Evolutionary conservation across 2,888 invertebrate genomes (phyloP).

Genomic region (Neocrepidodera transversa): DNA sequence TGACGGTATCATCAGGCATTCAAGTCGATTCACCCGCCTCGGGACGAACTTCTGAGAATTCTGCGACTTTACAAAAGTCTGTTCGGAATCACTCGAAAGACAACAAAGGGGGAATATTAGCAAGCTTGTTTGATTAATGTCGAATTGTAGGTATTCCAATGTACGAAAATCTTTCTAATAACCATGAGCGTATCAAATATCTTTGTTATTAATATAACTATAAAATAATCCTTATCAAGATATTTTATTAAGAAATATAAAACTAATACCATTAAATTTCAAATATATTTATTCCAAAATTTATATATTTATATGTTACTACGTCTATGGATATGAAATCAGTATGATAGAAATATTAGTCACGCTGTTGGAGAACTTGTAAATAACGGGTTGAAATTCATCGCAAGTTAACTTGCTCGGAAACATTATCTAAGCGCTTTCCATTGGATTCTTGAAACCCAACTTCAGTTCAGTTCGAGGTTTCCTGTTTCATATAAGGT

Average conservation of each 20-base stretch:
- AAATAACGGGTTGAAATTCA: conserved; percentile 32
- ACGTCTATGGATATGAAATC: conserved; percentile 19
- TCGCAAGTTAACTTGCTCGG: conserved; percentile 31
- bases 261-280: no score
- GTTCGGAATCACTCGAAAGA: conserved; percentile 27
- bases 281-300: neutral
- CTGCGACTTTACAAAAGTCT: conserved; percentile 23
- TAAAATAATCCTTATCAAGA: no score
- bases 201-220: no score
- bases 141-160: conserved; percentile 14
- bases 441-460: conserved; percentile 31
- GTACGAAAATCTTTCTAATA: neutral
- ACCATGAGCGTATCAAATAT: neutral
- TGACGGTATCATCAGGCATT: conserved; percentile 17
- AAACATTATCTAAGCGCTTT: conserved; percentile 35
- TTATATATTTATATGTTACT: neutral
- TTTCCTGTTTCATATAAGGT: conserved; percentile 1
- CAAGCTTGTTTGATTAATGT: conserved; percentile 30
- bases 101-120: conserved; percentile 30
- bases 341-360: conserved; percentile 34
- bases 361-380: conserved; percentile 29
- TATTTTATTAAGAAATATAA: no score
- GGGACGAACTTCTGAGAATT: conserved; percentile 13
- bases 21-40: conserved; percentile 20
- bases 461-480: conserved; percentile 20